Evolutionary conservation across 2,113 vertebrate species (phyloP), one percentile per base, ranked within the genome.

Genomic region (Amazona guildingii): DNA sequence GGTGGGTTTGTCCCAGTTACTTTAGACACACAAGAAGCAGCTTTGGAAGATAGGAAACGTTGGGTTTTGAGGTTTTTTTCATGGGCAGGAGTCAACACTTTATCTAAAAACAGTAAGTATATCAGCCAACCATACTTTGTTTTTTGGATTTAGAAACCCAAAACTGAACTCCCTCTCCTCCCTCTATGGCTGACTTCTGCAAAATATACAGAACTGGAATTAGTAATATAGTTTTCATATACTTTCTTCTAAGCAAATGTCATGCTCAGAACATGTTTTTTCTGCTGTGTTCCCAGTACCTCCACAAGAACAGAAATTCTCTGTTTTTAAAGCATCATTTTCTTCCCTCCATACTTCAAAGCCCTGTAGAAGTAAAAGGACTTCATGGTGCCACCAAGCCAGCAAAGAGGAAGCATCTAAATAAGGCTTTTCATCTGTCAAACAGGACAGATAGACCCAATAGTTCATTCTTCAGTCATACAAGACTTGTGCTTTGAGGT

Each of bases 191-290:
- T 78, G 43, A 31, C 55, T 83, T 88, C 66, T 44, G 41, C 73
- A 66, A 94, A 85, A 73, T 76, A 37, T 66, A 73, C 31, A 87
- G 70, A 91, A 79, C 28, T 62, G 28, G 25, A 95, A 87, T 79
- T 46, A 59, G 21, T 37, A 85, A 55, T 8, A 41, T 27, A 64
- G 66, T 35, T 74, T 74, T 49, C 76, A 44, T 28, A 29, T 7
- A 82, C 11, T 77, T 94, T 57, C 49, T 81, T 66, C 41, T 48
- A 66, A 73, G 48, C 4, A 82, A 13, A 57, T 17, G 4, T 54
- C 23, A 8, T 49, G 41, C 19, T 57, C 18, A 52, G 52, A 75
- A 24, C 7, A 63, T 37, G 43, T 23, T 49, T 94, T 89, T 89
- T 27, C 41, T 0, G 0, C 27, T 57, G n/a, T 35, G 46, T 54